phyloP scores from a whole-genome alignment of 1,140 invertebrate species.

The Rhizoglyphus robini region DNA sequence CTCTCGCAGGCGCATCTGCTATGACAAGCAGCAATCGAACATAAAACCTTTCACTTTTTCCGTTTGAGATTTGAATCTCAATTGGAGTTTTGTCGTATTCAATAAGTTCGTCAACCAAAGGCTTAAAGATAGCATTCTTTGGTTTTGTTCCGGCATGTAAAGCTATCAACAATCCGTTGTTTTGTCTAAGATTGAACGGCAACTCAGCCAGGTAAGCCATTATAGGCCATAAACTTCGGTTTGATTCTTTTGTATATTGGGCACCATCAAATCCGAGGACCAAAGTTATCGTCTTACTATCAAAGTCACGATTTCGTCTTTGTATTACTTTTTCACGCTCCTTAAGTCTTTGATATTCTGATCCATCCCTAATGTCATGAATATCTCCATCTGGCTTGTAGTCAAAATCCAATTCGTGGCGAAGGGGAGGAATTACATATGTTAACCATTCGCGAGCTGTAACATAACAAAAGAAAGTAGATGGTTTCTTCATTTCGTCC shows the following conservation, averaged over 20 bases:
- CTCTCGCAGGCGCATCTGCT: background rate
- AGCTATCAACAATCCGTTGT: background rate
- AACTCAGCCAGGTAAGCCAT: background rate
- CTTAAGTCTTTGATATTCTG: background rate
- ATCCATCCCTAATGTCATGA: background rate
- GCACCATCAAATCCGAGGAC: background rate
- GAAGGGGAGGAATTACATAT: background rate
- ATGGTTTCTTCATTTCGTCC: background rate
- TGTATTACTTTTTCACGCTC: background rate
- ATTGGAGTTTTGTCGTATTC: background rate
- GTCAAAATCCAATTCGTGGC: background rate
- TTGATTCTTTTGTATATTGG: background rate
- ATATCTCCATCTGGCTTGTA: background rate
- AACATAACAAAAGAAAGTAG: background rate
- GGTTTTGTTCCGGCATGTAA: background rate
- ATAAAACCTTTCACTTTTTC: background rate
- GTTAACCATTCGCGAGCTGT: background rate
- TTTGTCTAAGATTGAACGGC: background rate
- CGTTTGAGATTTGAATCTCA: background rate
- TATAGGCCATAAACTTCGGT: background rate
- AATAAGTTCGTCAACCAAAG: background rate
- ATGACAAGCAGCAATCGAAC: background rate
- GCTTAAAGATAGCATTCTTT: background rate
- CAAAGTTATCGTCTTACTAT: background rate
- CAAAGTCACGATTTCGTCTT: background rate